phyloP scores from a whole-genome alignment of 2,113 vertebrate species.

The Notarius quadriscutis region DNA sequence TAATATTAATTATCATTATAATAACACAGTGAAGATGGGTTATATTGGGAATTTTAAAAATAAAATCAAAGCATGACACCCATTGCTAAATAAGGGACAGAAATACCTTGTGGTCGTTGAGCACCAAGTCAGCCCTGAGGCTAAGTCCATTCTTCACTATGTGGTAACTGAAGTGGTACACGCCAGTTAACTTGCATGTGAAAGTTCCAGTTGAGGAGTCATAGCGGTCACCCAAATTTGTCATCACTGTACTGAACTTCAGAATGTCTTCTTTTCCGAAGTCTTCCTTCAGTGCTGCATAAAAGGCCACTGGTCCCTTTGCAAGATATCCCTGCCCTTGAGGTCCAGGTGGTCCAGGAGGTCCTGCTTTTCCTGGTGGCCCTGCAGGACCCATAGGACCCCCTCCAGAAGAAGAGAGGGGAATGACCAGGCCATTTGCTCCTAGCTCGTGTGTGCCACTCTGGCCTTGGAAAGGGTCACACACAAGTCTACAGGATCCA shows the following conservation, averaged over 20 bases:
- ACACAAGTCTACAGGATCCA: constrained; percentile 54
- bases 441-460: constrained; percentile 2
- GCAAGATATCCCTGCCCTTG: neutral
- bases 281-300: constrained; percentile 37
- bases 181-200: constrained; percentile 46
- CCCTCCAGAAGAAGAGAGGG: constrained; percentile 40
- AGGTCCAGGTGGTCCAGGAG: constrained; percentile 41
- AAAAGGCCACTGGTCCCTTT: constrained; percentile 41
- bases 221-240: constrained; percentile 53
- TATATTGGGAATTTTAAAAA: neutral
- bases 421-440: constrained; percentile 52
- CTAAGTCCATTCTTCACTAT: constrained; percentile 48
- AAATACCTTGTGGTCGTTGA: constrained; percentile 49
- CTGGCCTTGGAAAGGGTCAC: constrained; percentile 48
- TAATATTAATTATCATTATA: neutral
- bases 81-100: neutral
- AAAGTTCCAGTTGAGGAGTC: constrained; percentile 48
- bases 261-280: constrained; percentile 41
- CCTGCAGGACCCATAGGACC: constrained; percentile 44
- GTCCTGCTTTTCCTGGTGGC: constrained; percentile 53
- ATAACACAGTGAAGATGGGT: neutral
- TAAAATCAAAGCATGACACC: neutral
- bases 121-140: constrained; percentile 48
- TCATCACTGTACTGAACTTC: constrained; percentile 53
- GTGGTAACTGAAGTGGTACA: constrained; percentile 53